phyloP scores from a whole-genome alignment of 2,113 vertebrate species.

The Sander vitreus region DNA sequence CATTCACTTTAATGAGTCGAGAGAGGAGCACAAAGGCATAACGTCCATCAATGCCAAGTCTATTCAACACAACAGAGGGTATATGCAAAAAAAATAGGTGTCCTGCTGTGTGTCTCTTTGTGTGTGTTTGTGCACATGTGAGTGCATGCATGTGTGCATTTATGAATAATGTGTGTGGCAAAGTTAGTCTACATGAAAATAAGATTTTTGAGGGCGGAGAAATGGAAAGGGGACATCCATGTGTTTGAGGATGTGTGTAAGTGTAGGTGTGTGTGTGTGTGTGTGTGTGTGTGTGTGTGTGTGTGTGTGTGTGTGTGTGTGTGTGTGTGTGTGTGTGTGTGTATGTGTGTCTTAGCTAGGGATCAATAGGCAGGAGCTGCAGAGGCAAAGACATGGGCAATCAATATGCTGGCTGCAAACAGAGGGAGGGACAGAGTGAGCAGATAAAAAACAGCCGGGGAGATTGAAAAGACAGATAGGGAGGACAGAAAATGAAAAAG shows the following conservation, averaged over 20 bases:
- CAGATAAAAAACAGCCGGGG: conserved; percentile 72
- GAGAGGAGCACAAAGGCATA: conserved; percentile 76
- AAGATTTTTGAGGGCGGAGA: background rate
- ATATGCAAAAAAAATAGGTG: conserved; percentile 67
- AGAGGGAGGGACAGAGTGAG: conserved; percentile 73
- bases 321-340: conserved; percentile 38
- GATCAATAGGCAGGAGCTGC: conserved; percentile 86
- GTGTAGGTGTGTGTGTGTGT: too few species aligned
- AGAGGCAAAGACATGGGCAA: conserved; percentile 86
- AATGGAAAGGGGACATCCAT: conserved; percentile 26
- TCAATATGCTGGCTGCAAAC: conserved; percentile 85
- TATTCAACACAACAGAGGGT: conserved; percentile 71
- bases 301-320: conserved; percentile 55
- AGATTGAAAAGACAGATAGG: conserved; percentile 74
- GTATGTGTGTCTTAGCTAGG: conserved; percentile 62
- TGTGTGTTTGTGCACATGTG: conserved; percentile 39
- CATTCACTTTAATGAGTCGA: conserved; percentile 78
- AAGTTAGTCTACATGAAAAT: conserved; percentile 38
- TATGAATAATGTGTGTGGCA: conserved; percentile 30
- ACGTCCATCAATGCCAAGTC: conserved; percentile 80
- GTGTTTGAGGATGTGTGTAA: conserved; percentile 26
- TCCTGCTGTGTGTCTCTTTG: conserved; percentile 45
- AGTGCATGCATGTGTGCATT: conserved; percentile 26
- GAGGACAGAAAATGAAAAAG: conserved; percentile 65
- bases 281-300: too few species aligned